Evolutionary conservation across 2,797 vertebrate species (phyloP), one percentile per base, ranked within the genome.

Genomic region (Acrossocheilus wenchowensis): DNA sequence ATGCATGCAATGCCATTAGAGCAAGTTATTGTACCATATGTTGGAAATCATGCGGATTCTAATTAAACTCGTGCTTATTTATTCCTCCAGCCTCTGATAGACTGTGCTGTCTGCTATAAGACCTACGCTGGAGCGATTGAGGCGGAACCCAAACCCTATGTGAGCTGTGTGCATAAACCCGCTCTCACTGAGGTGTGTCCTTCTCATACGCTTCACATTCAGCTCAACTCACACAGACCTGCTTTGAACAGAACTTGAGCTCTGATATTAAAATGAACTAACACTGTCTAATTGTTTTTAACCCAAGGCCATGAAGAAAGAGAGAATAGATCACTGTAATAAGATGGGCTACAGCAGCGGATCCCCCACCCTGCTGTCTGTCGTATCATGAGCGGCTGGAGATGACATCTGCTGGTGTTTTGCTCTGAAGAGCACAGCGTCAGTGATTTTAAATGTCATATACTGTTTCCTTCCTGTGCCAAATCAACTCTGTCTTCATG

Each of bases 81-180:
- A 54, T 90, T 39, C 17, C 7, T 52, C 88, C 91, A 96, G 95
- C 94, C 95, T 5, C 86, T 94, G 87, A 93, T 96, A 23, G 88
- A 90, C 78, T 90, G 95, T 5, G 89, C 85, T 4, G 48, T 93
- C 82, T 96, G 95, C 82, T 96, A 95, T 91, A 95, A 94, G 90
- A 94, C 91, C 0, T 91, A 84, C 21, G 0, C 0, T 5, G 95
- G 90, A 57, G 82, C 26, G 5, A 93, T 96, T 9, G 93, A 95
- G 48, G 17, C 26, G 8, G 82, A 92, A 0, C 95, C 95, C 9
- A 92, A 87, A 54, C 95, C 95, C 0, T 96, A 94, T 9, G 30
- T 95, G 6, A 92, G 95, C 93, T 96, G 95, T 21, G 34, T 87
- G 39, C 85, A 89, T 43, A 89, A 68, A 84, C 83, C 81, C 0